Conservation (phyloP, 2,797 vertebrate species). For the Manis crassicaudata region DNA sequence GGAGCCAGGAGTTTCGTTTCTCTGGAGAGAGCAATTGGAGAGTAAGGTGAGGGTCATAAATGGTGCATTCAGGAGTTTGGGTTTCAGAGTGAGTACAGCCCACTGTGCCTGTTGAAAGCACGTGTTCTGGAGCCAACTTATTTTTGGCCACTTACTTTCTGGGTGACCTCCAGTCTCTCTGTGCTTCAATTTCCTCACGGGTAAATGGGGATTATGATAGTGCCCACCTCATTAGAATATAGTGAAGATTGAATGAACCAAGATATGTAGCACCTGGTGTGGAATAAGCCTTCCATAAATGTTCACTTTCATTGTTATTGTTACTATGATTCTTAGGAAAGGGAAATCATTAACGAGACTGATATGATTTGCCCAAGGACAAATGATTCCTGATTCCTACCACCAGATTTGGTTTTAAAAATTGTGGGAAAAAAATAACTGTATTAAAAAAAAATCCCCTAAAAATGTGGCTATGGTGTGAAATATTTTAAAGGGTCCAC, state of each 20-base stretch:
- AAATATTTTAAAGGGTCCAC: background rate
- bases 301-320: constrained; percentile 10
- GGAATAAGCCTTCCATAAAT: background rate
- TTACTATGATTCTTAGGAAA: background rate
- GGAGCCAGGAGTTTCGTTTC: background rate
- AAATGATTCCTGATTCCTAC: too few relatives aligned
- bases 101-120: background rate
- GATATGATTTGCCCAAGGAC: background rate
- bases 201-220: background rate
- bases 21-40: background rate
- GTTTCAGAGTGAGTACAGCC: background rate
- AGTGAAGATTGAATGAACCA: background rate
- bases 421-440: background rate
- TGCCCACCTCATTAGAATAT: background rate
- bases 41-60: background rate
- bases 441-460: background rate
- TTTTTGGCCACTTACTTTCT: background rate
- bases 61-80: accelerated
- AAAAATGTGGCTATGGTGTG: background rate
- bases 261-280: background rate
- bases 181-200: background rate
- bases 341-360: background rate
- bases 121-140: background rate
- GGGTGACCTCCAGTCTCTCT: background rate
- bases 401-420: background rate